A percentile compares a stretch with the other conserved stretches of the same genome.
phyloP scores from a whole-genome alignment of 2,797 vertebrate species.

The Fratercula arctica region DNA sequence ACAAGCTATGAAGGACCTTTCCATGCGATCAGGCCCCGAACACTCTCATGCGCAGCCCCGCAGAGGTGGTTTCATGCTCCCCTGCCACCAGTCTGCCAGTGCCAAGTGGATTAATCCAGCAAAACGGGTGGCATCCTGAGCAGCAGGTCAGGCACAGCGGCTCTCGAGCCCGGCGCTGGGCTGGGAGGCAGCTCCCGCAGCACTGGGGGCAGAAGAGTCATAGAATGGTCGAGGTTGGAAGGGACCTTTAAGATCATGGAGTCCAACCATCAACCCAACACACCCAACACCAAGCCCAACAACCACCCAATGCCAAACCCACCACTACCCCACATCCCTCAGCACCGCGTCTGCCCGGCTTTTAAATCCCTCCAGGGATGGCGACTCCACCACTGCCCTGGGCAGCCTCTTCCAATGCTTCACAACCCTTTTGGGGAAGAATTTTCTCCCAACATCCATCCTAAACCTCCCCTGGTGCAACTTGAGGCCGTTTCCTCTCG shows the following conservation, averaged over 20 bases:
- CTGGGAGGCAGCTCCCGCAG: neutral
- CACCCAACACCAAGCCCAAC: no score
- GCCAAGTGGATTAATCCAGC: neutral
- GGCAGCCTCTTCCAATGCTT: no score
- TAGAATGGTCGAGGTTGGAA: neutral
- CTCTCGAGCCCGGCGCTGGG: rapidly evolving
- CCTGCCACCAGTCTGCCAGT: neutral
- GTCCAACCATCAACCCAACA: neutral
- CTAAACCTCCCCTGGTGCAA: neutral
- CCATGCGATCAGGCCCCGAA: rapidly evolving
- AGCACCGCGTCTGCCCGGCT: neutral
- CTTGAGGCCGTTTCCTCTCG: no score
- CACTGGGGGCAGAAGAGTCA: neutral
- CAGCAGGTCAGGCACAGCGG: neutral
- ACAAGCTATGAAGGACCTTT: neutral
- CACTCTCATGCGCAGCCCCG: rapidly evolving
- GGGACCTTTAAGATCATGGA: neutral
- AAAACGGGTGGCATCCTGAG: neutral
- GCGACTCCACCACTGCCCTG: no score
- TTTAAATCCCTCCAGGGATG: neutral
- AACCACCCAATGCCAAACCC: no score
- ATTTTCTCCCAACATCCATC: neutral
- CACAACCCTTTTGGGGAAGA: neutral
- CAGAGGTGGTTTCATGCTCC: neutral
- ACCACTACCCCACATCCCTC: neutral